Conservation (phyloP, 2,113 vertebrate genomes). For the Grus americana region DNA sequence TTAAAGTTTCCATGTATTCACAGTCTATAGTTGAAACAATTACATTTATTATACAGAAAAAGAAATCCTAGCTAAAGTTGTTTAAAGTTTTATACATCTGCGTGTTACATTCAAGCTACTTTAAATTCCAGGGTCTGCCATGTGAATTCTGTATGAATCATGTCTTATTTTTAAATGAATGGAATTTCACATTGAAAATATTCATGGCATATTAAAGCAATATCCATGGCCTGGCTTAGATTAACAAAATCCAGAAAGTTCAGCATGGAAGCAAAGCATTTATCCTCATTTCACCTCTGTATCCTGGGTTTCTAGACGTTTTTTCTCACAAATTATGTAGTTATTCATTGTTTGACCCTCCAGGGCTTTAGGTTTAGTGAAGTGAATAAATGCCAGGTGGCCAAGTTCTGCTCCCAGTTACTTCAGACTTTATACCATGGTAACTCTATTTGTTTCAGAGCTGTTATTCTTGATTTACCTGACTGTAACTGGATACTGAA, state of each 20-base stretch:
- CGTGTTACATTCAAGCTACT: not conserved
- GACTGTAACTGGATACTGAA: not conserved
- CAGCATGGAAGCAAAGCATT: not conserved
- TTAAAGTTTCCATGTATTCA: not conserved
- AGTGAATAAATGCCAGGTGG: conserved; percentile 17
- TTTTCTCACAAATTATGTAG: not conserved
- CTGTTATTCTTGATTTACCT: not conserved
- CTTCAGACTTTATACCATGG: not conserved
- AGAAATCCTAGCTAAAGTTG: not conserved
- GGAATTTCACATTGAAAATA: conserved; percentile 57
- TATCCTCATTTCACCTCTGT: conserved; percentile 60
- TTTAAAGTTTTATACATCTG: not conserved
- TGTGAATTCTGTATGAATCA: not conserved
- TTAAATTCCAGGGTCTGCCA: not conserved
- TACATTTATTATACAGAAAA: not conserved
- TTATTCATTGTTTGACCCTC: conserved; percentile 36
- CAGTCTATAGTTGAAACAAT: not conserved
- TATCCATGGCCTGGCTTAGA: not conserved
- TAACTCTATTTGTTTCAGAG: not conserved
- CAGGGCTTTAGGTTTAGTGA: conserved; percentile 29
- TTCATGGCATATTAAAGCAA: conserved; percentile 5
- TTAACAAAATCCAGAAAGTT: conserved; percentile 28
- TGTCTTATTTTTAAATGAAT: conserved; percentile 55
- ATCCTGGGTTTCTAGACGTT: not conserved
- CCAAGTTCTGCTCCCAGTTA: not conserved